phyloP scores from a whole-genome alignment of 2,113 vertebrate genomes.

The Marmota flaviventris region DNA sequence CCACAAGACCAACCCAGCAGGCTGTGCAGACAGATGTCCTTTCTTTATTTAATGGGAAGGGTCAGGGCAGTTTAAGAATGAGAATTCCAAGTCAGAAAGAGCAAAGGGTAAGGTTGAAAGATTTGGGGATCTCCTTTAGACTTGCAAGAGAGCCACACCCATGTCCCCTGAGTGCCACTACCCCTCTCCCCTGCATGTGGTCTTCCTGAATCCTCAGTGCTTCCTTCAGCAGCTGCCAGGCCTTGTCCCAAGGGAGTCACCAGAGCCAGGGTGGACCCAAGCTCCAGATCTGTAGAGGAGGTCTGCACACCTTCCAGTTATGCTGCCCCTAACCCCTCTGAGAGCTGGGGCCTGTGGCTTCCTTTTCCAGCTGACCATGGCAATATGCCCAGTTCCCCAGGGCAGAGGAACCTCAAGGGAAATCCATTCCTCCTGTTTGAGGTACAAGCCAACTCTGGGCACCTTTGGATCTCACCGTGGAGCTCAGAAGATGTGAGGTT shows the following conservation, averaged over 20 bases:
- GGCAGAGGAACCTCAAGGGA: not conserved
- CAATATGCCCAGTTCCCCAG: not conserved
- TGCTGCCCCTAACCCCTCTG: too few species aligned
- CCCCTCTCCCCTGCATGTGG: not conserved
- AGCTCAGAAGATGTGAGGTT: not conserved
- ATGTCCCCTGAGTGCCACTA: not conserved
- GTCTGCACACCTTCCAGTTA: not conserved
- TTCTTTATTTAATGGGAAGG: not conserved
- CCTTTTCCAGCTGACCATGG: not conserved
- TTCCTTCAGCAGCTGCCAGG: not conserved
- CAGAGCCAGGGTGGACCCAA: not conserved
- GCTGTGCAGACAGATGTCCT: rapidly evolving
- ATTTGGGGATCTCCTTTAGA: not conserved
- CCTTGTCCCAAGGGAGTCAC: not conserved
- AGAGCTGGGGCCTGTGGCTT: not conserved
- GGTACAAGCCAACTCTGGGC: not conserved
- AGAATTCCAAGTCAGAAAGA: not conserved
- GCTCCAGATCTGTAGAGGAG: not conserved
- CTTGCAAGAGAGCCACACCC: not conserved
- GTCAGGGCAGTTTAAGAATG: not conserved
- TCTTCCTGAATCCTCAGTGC: too few species aligned
- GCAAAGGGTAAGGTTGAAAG: not conserved
- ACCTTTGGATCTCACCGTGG: not conserved
- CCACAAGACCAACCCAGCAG: not conserved
- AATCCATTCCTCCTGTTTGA: not conserved